These are phyloP conservation scores for Ostrea edulis DNA, from an alignment of 1,140 invertebrate species.

Conservation along the genomic window DNA sequence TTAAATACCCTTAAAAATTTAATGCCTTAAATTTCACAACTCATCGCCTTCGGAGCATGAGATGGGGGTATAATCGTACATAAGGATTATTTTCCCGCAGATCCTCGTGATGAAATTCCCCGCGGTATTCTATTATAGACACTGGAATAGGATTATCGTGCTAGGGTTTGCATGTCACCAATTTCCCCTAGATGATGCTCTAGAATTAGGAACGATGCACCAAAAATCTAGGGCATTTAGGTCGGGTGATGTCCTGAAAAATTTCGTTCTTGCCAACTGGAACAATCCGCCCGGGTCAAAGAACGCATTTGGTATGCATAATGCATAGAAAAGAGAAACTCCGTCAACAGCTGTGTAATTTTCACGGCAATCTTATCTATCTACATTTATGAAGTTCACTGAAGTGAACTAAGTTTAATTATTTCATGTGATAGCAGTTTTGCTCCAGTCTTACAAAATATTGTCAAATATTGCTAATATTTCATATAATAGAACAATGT, in stretches of 20 bases:
- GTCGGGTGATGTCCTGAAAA: background rate
- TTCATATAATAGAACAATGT: too few species aligned
- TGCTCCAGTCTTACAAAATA: background rate
- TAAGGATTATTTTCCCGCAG: constrained; percentile 7
- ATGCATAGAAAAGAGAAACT: background rate
- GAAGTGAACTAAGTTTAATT: background rate
- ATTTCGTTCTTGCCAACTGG: background rate
- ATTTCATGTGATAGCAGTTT: background rate
- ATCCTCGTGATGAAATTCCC: background rate
- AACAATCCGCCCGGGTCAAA: background rate
- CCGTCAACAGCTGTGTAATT: background rate
- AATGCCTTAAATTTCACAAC: constrained; percentile 37
- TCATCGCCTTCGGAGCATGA: constrained; percentile 10
- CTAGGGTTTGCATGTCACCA: constrained; percentile 29
- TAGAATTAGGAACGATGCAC: background rate
- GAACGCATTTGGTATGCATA: constrained; percentile 13
- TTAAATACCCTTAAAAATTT: constrained; percentile 27
- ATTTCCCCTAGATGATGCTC: background rate
- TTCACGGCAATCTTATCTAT: background rate
- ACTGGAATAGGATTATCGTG: constrained; percentile 28
- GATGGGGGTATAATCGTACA: constrained; percentile 13
- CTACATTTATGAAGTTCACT: background rate
- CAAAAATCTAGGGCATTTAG: background rate
- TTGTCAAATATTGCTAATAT: too few species aligned
- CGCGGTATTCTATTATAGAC: background rate